Evolutionary conservation across 2,113 vertebrate species (phyloP).

Genomic region (Gavia stellata): DNA sequence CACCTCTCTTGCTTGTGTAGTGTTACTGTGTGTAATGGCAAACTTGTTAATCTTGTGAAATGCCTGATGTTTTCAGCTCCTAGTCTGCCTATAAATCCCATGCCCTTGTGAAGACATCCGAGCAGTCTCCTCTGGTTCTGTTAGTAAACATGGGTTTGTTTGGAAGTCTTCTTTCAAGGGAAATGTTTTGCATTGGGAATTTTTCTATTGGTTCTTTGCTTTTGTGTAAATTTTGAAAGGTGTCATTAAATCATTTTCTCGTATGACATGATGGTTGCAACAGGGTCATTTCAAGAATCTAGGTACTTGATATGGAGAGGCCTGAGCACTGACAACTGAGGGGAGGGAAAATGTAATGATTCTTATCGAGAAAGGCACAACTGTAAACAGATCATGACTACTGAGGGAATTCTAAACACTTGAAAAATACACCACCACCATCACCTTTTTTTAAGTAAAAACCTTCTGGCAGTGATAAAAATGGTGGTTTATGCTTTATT

Average conservation of each 20-base stretch:
- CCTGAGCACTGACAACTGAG: not conserved
- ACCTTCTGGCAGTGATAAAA: not conserved
- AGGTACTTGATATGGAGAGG: not conserved
- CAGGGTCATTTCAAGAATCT: not conserved
- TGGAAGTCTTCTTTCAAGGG: not conserved
- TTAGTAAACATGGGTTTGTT: not conserved
- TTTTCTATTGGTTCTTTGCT: not conserved
- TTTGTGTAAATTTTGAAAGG: not conserved
- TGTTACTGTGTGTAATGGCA: not conserved
- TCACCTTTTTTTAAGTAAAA: not conserved
- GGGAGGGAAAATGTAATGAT: not conserved
- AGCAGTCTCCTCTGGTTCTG: not conserved
- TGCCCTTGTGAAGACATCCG: rapidly evolving
- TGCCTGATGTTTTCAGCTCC: not conserved
- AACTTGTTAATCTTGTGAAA: not conserved
- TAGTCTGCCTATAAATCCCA: not conserved
- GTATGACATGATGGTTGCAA: not conserved
- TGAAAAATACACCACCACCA: not conserved
- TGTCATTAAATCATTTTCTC: not conserved
- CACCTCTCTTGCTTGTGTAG: not conserved
- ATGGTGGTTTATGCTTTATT: not conserved
- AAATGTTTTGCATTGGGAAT: not conserved
- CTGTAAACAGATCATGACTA: not conserved
- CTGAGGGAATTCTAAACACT: not conserved
- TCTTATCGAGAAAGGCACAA: not conserved